A percentile compares a stretch with the other conserved stretches of the same genome.
Evolutionary conservation across 92 coral and sea anemone genomes (phyloP).

Genomic region (Metridium senile): DNA sequence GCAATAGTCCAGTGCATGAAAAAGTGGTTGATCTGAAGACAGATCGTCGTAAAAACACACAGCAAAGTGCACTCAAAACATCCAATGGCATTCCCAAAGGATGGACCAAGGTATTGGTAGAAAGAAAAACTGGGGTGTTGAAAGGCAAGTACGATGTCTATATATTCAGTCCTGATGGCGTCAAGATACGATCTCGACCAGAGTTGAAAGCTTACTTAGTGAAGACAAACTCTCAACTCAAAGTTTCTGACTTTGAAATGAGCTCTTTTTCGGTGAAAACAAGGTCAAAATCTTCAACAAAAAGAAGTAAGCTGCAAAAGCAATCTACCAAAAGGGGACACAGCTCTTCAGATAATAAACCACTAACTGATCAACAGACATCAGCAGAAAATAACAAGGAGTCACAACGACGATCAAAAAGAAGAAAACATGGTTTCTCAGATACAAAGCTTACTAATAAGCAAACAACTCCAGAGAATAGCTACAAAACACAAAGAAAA

Average conservation of each 20-base stretch:
- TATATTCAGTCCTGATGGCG: conserved; percentile 48
- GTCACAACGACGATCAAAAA: too few species aligned
- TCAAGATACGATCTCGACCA: conserved; percentile 41
- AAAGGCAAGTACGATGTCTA: conserved; percentile 60
- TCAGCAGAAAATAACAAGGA: neutral
- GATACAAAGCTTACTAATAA: too few species aligned
- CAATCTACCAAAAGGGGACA: neutral
- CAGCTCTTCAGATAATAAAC: neutral
- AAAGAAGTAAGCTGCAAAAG: neutral
- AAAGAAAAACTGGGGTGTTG: conserved; percentile 32
- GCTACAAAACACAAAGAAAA: neutral
- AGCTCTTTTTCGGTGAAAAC: neutral
- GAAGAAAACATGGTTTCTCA: too few species aligned
- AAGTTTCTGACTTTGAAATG: conserved; percentile 3
- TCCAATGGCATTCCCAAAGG: conserved; percentile 31
- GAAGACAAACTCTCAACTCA: conserved; percentile 4
- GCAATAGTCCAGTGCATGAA: too few species aligned
- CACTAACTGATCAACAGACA: neutral
- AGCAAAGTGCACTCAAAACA: neutral
- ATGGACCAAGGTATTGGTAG: conserved; percentile 43
- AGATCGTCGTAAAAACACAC: neutral
- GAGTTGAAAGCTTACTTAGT: conserved; percentile 33
- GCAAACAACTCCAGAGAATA: neutral
- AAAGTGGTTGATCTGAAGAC: neutral
- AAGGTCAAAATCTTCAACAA: neutral